Conservation (phyloP, 2,797 vertebrate species). For the Sarcophilus harrisii region DNA sequence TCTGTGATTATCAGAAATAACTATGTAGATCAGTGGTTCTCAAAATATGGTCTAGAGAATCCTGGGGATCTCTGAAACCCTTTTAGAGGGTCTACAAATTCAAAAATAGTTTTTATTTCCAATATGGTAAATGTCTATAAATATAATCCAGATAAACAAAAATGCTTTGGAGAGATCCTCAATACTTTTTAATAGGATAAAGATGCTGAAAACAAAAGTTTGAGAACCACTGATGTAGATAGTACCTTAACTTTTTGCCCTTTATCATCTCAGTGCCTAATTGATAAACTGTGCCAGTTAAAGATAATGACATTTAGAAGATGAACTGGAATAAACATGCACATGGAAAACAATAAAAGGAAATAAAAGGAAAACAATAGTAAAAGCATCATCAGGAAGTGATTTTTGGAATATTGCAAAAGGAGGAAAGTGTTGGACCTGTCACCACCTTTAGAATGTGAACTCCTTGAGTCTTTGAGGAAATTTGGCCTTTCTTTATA, state of each 20-base stretch:
- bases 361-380: neutral
- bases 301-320: neutral
- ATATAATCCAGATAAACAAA: too few relatives aligned
- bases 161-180: too few relatives aligned
- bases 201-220: too few relatives aligned
- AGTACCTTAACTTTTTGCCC: neutral
- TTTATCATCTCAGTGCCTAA: neutral
- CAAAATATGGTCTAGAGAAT: too few relatives aligned
- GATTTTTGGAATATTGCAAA: neutral
- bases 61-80: too few relatives aligned
- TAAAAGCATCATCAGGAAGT: neutral
- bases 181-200: too few relatives aligned
- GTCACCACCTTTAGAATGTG: neutral
- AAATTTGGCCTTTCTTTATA: neutral
- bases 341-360: too few relatives aligned
- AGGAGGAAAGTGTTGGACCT: neutral
- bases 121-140: too few relatives aligned
- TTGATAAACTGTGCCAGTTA: neutral
- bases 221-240: too few relatives aligned
- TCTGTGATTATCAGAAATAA: neutral
- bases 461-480: neutral
- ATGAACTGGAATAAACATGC: neutral
- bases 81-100: too few relatives aligned
- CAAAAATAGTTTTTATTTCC: too few relatives aligned
- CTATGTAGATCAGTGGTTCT: too few relatives aligned